phyloP scores from a whole-genome alignment of 2,888 invertebrate species.

The Coelinius sp. region DNA sequence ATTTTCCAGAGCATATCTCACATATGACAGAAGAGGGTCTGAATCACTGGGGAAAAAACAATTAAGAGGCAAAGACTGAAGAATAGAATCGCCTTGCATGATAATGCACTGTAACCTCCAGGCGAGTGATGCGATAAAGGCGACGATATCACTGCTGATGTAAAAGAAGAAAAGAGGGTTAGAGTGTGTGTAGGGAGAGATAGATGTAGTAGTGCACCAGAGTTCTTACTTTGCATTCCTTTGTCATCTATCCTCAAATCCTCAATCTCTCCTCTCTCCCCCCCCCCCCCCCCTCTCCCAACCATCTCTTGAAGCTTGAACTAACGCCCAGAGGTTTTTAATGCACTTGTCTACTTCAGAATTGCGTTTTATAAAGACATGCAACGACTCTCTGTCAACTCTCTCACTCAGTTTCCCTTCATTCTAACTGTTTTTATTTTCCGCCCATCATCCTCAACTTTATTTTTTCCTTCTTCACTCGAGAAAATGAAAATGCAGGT shows the following conservation, averaged over 20 bases:
- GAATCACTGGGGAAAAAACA: constrained; percentile 31
- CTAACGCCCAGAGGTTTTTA: constrained; percentile 69
- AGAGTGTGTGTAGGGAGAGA: constrained; percentile 41
- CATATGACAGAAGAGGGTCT: constrained; percentile 14
- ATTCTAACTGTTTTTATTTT: constrained; percentile 11
- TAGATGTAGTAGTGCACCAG: constrained; percentile 39
- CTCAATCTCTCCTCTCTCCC: constrained; percentile 50
- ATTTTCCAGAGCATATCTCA: constrained; percentile 4
- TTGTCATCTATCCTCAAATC: constrained; percentile 60
- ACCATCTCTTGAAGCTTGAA: constrained; percentile 65
- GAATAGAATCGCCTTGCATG: constrained; percentile 62
- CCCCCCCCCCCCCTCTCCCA: constrained; percentile 31
- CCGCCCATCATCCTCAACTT: not conserved
- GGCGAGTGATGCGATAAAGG: constrained; percentile 60
- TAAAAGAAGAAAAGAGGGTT: constrained; percentile 38
- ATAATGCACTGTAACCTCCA: constrained; percentile 65
- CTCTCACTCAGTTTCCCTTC: constrained; percentile 13
- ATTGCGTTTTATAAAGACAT: constrained; percentile 68
- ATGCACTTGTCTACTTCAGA: constrained; percentile 71
- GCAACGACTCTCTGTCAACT: constrained; percentile 49
- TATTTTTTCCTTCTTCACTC: constrained; percentile 1
- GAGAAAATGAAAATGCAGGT: not conserved
- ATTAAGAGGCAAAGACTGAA: constrained; percentile 44
- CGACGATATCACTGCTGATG: constrained; percentile 45
- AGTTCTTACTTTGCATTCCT: constrained; percentile 71